Base-by-base conservation (phyloP, 1,140 invertebrate genomes). In the Platyscapa corneri region DNA sequence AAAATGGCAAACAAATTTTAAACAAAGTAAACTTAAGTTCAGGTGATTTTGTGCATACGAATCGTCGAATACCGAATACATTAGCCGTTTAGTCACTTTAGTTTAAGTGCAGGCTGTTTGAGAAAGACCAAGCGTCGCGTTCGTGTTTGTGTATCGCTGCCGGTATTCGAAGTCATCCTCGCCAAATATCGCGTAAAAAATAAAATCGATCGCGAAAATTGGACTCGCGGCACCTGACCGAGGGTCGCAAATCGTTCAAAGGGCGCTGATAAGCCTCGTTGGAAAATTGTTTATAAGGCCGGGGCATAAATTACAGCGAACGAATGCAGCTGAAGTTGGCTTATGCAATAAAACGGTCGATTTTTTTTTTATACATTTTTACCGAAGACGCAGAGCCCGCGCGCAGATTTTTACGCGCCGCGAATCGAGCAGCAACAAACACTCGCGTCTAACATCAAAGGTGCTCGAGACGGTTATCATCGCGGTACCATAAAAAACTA, bases 401-500 rank as follows among this genome's bases (percentile, higher is more conserved):
- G 49, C 49, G 2, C 18, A 16, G 18, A 53, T 53, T 18, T 53
- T 53, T 53, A 20, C 10, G 8, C 18, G 18, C 18, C 18, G 49
- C 18, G 49, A 53, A 53, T 53, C 3, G 18, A 53, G 7, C 16
- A 46, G 12, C 42, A 46, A 46, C 42, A 46, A 46, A 46, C 42
- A 46, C 12, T 46, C 18, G 18, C 10, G 49, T 53, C 34, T 46
- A 42, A 46, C 30, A 80, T 80, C 64, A 23, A 53, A 82, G 27
- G 32, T 65, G 27, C 30, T 12, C 3, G 18, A 12, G 37, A 70
- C 67, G n/a, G n/a, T n/a, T n/a, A n/a, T 79, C 53, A 86, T 83
- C 86, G 30, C 32, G 49, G 82, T 81, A 76, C 88, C 60, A 67
- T 74, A 20, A 53, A 70, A 83, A 64, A 53, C n/a, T 42, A 75